A percentile compares a stretch with the other conserved stretches of the same genome.
Evolutionary conservation across 2,888 invertebrate species (phyloP).

Genomic region (Pemphredon lugubris): DNA sequence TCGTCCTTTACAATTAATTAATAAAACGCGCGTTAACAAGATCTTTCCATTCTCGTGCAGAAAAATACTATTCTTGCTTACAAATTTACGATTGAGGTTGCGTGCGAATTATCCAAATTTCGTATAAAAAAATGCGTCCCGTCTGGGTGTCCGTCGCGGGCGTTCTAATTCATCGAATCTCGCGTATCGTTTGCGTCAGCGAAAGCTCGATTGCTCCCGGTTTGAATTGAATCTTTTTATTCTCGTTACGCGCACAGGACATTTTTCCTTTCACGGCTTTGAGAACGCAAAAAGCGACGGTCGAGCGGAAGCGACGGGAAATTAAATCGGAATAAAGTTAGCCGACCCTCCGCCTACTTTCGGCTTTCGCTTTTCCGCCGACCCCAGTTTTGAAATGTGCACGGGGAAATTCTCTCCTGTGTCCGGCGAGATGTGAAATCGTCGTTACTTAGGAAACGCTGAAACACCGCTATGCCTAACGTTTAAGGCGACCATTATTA

Average conservation of each 20-base stretch:
- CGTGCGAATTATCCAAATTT: too few relatives aligned
- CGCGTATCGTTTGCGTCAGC: not conserved
- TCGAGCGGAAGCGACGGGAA: slow-evolving; percentile 2
- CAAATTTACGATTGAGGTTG: too few relatives aligned
- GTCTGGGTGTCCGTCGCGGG: too few relatives aligned
- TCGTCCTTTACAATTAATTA: too few relatives aligned
- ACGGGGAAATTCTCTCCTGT: not conserved
- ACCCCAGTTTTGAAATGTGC: not conserved
- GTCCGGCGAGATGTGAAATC: slow-evolving; percentile 1
- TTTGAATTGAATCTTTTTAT: not conserved
- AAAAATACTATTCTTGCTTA: too few relatives aligned
- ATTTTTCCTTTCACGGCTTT: not conserved
- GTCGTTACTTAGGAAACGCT: not conserved
- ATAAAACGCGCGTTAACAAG: too few relatives aligned
- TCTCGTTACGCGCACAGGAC: not conserved
- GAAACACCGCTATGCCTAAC: not conserved
- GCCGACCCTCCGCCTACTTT: not conserved
- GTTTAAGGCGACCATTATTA: not conserved
- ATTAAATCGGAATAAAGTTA: slow-evolving; percentile 1
- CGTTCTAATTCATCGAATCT: too few relatives aligned
- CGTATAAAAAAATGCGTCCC: too few relatives aligned
- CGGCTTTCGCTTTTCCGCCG: not conserved
- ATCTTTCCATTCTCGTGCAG: too few relatives aligned
- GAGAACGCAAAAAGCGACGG: slow-evolving; percentile 3
- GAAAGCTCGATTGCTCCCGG: not conserved